Base-by-base conservation (phyloP, 2,113 vertebrate species). In the Pteropus alecto region DNA sequence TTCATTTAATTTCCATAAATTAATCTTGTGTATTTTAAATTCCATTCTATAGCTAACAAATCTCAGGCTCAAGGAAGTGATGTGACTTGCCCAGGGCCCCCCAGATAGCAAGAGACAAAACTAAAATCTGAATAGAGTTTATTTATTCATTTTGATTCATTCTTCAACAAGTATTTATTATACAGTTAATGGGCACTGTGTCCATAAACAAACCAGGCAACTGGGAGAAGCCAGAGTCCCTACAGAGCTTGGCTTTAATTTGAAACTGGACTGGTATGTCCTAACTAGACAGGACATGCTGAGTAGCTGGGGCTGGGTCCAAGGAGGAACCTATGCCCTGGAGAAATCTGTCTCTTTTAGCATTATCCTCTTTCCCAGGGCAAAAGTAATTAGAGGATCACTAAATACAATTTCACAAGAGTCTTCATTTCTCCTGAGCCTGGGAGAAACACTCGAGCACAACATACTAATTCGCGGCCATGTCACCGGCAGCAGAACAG, bases 291-390 rank as follows among this genome's bases (percentile, higher is more conserved):
- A 77, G 70, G 38, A 73, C 81, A 90, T 38, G 90, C 93, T 88
- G 85, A 58, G 70, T 14, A 46, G 71, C 70, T 51, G 60, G 38
- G 70, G 63, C 84, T n/a, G 2, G 78, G 65, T 87, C 93, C 93
- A 93, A 96, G 70, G 65, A 79, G 35, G 43, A 95, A 63, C 12
- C 26, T 26, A 38, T 35, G 90, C 58, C 68, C 46, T 95, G 91
- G 94, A 97, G 93, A 97, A 96, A 48, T 87, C 70, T 43, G 46
- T 87, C 91, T 97, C 61, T 33, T 90, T 84, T 4, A 7, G 33
- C 51, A 79, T 85, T 84, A 63, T 61, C 51, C 70, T 95, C 65
- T n/a, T 93, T 96, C 78, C 95, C 68, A 70, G 43, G 76, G n/a
- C 73, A 79, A 90, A 95, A 90, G 70, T 87, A 70, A 96, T 97